Percentiles rank a stretch among this genome's conserved stretches.
Evolutionary conservation across 1,140 invertebrate genomes (phyloP).

Genomic region (Bombus cullumanus): DNA sequence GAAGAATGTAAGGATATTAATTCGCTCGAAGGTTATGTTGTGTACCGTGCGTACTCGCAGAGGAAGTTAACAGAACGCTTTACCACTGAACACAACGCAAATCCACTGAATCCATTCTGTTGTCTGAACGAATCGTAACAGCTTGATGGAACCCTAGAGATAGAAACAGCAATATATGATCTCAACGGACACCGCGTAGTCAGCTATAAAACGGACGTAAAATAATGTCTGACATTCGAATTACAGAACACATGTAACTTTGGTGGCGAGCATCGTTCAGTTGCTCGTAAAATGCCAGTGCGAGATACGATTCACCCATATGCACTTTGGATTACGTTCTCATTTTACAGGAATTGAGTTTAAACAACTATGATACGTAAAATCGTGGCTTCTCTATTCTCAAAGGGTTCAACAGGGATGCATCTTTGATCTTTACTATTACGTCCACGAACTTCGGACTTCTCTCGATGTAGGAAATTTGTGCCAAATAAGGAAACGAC

Average conservation of each 20-base stretch:
- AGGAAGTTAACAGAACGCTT: not conserved
- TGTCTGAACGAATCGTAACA: not conserved
- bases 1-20: too few relatives aligned
- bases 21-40: not conserved
- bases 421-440: not conserved
- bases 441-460: not conserved
- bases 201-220: constrained; percentile 38
- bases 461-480: not conserved
- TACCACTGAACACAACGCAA: too few relatives aligned
- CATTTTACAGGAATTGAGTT: constrained; percentile 41
- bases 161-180: constrained; percentile 24
- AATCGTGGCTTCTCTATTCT: not conserved
- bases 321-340: constrained; percentile 23
- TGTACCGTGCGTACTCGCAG: not conserved
- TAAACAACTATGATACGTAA: constrained; percentile 1
- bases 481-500: not conserved
- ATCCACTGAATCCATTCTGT: not conserved
- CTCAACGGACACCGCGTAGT: constrained; percentile 6
- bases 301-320: not conserved
- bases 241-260: constrained; percentile 54
- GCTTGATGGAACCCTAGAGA: constrained; percentile 4
- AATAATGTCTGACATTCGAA: constrained; percentile 49
- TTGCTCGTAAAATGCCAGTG: constrained; percentile 49
- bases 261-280: constrained; percentile 44
- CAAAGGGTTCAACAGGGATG: too few relatives aligned